Evolutionary conservation across 2,888 invertebrate genomes (phyloP).

Genomic region (Troglohyphantes excavatus): DNA sequence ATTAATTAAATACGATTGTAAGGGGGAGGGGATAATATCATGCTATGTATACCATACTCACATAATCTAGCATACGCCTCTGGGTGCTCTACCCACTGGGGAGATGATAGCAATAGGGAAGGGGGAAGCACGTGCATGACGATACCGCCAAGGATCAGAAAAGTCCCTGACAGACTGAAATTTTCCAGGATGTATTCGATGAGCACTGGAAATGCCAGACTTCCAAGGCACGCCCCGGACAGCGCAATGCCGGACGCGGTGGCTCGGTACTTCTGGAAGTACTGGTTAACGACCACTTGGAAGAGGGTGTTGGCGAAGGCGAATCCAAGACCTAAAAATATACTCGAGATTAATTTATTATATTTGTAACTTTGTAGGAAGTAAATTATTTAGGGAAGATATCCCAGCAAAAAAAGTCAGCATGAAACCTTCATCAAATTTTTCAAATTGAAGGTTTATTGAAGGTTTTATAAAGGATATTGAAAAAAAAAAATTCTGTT

Average conservation of each 20-base stretch:
- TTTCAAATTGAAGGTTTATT: too few species aligned
- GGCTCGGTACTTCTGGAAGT: conserved; percentile 53
- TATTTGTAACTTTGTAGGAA: too few species aligned
- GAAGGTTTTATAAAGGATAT: too few species aligned
- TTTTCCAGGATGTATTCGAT: conserved; percentile 26
- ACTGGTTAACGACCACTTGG: conserved; percentile 38
- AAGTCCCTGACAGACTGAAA: conserved; percentile 22
- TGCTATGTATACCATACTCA: too few species aligned
- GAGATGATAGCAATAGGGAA: conserved; percentile 18
- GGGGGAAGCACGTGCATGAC: conserved; percentile 49
- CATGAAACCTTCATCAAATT: too few species aligned
- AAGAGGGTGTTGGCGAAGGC: conserved; percentile 30
- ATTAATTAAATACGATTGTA: too few species aligned
- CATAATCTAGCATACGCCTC: not conserved
- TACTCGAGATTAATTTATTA: too few species aligned
- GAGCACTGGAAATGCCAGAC: conserved; percentile 31
- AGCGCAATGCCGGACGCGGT: conserved; percentile 48
- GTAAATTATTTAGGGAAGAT: too few species aligned
- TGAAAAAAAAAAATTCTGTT: too few species aligned
- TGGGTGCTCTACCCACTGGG: conserved; percentile 37
- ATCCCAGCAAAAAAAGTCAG: too few species aligned
- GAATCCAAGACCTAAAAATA: conserved; percentile 40
- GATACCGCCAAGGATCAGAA: conserved; percentile 35
- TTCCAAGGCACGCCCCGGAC: conserved; percentile 50
- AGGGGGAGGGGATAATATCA: too few species aligned